Evolutionary conservation across 2,797 vertebrate genomes (phyloP), one percentile per base, ranked within the genome.

Genomic region (Myotis pilosus): DNA sequence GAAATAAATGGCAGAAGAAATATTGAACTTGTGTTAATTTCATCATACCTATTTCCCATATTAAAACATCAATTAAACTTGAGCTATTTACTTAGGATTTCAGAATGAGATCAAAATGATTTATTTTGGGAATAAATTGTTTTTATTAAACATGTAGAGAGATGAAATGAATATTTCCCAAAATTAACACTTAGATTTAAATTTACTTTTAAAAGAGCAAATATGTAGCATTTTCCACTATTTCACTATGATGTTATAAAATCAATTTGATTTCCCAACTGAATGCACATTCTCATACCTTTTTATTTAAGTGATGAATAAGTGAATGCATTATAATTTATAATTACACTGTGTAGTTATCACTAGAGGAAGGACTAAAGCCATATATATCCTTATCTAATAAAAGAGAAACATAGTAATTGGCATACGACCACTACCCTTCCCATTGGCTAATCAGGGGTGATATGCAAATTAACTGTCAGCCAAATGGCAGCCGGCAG

Each of bases 151-250:
- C 86, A 75, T 94, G 19, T 38, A 91, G 69, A 72, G n/a, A 92
- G 36, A 95, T 71, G 69, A 94, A 57, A 92, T 92, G 90, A 91
- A 53, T 96, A 94, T 96, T 96, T 96, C 80, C 92, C 44, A 66
- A 96, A 95, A 91, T 89, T 80, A 69, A 96, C 94, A 92, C 91
- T 96, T 96, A 96, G 95, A 97, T 97, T 97, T 97, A 94, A 94
- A 96, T 96, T 93, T 92, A 96, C 97, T 96, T 97, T 97, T 60
- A 89, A 95, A 96, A 91, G 41, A 96, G 30, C 81, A 76, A 72
- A 22, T 96, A 57, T 78, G n/a, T 96, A 94, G 38, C 66, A 78
- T 96, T 95, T 94, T 47, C n/a, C 28, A 53, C 44, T 62, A 49
- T 93, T 94, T 96, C 71, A 78, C n/a, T 55, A 68, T 87, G 30